Percentiles rank a stretch among this genome's conserved stretches.
Conservation (phyloP, 1,140 invertebrate species). For the Drosophila bocqueti region DNA sequence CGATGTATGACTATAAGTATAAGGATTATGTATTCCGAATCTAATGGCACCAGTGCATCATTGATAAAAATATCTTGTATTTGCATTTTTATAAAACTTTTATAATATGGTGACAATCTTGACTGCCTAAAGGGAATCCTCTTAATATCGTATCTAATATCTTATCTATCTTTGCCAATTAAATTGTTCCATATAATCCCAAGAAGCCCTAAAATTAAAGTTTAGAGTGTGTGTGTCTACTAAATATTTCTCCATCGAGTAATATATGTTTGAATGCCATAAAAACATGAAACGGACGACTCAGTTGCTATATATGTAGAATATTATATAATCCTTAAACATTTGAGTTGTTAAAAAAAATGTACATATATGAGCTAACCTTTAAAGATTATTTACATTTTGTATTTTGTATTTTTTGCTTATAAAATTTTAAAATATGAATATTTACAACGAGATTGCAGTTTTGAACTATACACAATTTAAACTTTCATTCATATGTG, state of each 20-base stretch:
- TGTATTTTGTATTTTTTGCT: not conserved
- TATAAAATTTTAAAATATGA: constrained; percentile 9
- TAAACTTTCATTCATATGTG: constrained; percentile 13
- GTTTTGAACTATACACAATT: constrained; percentile 10
- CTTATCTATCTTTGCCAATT: not conserved
- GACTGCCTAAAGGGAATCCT: not conserved
- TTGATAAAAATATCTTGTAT: too few species aligned
- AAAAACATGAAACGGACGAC: not conserved
- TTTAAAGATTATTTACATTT: not conserved
- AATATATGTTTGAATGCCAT: not conserved
- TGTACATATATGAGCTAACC: not conserved
- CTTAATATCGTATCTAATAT: too few species aligned
- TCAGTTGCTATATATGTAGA: not conserved
- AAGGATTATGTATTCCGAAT: not conserved
- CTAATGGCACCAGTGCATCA: not conserved
- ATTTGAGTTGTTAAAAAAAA: not conserved
- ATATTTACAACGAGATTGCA: constrained; percentile 40
- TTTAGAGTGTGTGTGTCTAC: not conserved
- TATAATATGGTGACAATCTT: not conserved
- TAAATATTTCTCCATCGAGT: not conserved
- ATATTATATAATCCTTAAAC: not conserved
- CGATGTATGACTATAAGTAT: not conserved
- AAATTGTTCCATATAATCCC: not conserved
- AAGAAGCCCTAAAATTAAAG: not conserved
- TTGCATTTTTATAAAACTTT: not conserved